Evolutionary conservation across 2,113 vertebrate species (phyloP).

Genomic region (Australoheros scitulus): DNA sequence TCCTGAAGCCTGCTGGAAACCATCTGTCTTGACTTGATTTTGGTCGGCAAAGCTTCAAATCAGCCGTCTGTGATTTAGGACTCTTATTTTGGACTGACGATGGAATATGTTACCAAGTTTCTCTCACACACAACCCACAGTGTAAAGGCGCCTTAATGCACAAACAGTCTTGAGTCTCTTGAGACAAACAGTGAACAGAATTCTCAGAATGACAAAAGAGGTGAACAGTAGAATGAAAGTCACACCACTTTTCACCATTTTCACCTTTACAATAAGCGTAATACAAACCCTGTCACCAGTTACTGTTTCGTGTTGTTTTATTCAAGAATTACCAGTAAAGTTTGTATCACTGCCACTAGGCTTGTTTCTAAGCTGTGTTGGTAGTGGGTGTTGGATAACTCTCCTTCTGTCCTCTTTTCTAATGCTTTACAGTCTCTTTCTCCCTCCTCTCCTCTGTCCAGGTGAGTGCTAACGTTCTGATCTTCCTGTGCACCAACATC

Average conservation of each 20-base stretch:
- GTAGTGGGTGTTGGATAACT: neutral
- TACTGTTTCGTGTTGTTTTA: neutral
- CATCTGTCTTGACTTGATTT: conserved; percentile 1
- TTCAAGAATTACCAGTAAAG: neutral
- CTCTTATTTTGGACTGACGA: neutral
- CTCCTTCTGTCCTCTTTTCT: neutral
- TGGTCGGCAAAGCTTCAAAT: conserved; percentile 10
- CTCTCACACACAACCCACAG: neutral
- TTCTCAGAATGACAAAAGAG: neutral
- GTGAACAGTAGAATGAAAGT: neutral
- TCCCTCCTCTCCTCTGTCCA: conserved; percentile 51
- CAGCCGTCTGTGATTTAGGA: neutral
- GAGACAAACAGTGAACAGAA: neutral
- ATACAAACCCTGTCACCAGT: neutral
- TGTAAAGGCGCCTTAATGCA: neutral
- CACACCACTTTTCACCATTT: neutral
- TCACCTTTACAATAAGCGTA: neutral
- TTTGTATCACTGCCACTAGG: neutral
- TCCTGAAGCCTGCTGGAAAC: conserved; percentile 20
- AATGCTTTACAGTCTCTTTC: neutral
- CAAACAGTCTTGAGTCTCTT: neutral
- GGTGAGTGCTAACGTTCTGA: conserved; percentile 92
- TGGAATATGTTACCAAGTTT: conserved; percentile 5
- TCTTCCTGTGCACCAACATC: conserved; percentile 96
- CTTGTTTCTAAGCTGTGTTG: neutral